Conservation (phyloP, 2,888 invertebrate genomes). For the Choristoneura rosaceana region DNA sequence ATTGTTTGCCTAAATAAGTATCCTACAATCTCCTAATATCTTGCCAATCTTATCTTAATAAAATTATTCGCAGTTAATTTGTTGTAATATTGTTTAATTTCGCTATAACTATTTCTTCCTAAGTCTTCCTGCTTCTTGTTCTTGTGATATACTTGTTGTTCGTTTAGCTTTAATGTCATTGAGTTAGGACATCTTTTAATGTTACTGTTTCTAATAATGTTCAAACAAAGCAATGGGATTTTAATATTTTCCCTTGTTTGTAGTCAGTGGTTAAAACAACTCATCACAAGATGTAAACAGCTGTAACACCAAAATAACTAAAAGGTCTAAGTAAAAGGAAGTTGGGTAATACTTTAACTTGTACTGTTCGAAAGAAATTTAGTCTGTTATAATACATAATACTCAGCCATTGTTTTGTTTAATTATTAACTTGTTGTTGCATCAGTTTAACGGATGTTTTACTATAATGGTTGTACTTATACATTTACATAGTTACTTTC, state of each 20-base stretch:
- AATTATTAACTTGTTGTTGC: slow-evolving; percentile 42
- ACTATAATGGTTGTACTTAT: slow-evolving; percentile 32
- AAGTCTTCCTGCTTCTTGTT: slow-evolving; percentile 28
- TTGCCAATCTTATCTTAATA: slow-evolving; percentile 28
- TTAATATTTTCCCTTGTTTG: slow-evolving; percentile 12
- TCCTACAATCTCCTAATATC: slow-evolving; percentile 13
- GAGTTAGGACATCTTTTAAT: slow-evolving; percentile 4
- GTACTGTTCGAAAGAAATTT: not conserved
- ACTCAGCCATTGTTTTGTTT: slow-evolving; percentile 48
- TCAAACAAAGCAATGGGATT: slow-evolving; percentile 5
- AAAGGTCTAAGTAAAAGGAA: slow-evolving; percentile 1
- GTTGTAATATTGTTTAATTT: slow-evolving; percentile 25
- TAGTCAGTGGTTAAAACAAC: slow-evolving; percentile 3
- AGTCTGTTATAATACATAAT: slow-evolving; percentile 43
- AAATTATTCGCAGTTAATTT: slow-evolving; percentile 19
- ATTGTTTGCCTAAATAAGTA: slow-evolving; percentile 5
- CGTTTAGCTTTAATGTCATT: slow-evolving; percentile 33
- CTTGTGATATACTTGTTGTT: slow-evolving; percentile 41
- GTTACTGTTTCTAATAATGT: slow-evolving; percentile 20
- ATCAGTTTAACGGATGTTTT: slow-evolving; percentile 24
- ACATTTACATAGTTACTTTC: slow-evolving; percentile 23
- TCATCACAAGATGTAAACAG: slow-evolving; percentile 3
- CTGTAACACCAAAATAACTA: slow-evolving; percentile 23
- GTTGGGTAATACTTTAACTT: not conserved
- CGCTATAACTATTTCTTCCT: slow-evolving; percentile 4